Evolutionary conservation across 2,888 invertebrate species (phyloP), one percentile per base, ranked within the genome.

Genomic region (Plagiodera versicolora): DNA sequence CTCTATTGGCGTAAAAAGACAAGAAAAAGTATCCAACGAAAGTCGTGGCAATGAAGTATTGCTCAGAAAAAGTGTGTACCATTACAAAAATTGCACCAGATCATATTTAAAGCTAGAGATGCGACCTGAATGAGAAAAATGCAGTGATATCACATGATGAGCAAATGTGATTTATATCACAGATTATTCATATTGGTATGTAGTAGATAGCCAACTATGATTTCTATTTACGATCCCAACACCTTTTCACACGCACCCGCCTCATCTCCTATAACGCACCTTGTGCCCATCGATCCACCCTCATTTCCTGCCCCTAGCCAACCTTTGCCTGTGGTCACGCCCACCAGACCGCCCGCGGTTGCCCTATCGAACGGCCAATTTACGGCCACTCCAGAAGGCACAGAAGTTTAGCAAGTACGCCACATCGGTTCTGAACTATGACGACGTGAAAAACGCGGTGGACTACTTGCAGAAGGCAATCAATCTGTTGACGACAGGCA

Each of bases 381-480:
- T 2, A 74, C 80, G 17, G 74, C 88, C 55, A 81, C 81, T 91
- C 72, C 82, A 86, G 17, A 93, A 93, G 81, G 98, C 96, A 0
- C 94, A 95, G 80, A 99, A 98, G 78, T 92, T 91, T 77, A 95
- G 96, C 79, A 98, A 98, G 80, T 98, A 90, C 86, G 98, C 98
- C 1, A 89, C 91, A 61, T 96, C 96, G 78, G 96, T 98, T 54
- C 85, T 99, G 46, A 95, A 94, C 79, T 99, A 97, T 75, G 98
- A 99, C 71, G 98, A 99, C 78, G 84, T 92, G 19, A 87, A 89
- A 70, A 94, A 95, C 0, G 95, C 98, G 4, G 86, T 98, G 56
- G 85, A 84, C 46, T 95, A 96, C 83, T 83, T 99, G 60, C 88
- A 87, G 71, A 94, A 93, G 81, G 98, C 95, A 9, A 80, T 98